phyloP scores from a whole-genome alignment of 2,888 invertebrate species.

The Ceratothoa steindachneri region DNA sequence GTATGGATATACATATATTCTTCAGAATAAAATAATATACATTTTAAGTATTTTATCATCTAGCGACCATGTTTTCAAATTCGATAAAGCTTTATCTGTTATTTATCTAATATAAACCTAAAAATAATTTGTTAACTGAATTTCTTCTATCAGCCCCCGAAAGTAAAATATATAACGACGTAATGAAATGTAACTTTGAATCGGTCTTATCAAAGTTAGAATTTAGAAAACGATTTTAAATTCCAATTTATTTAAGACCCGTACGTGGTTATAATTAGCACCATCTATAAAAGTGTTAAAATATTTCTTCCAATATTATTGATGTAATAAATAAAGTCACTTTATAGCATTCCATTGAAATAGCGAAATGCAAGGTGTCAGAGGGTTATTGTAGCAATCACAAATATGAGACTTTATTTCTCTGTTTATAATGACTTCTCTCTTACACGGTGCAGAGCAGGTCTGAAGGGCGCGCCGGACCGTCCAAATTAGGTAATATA shows the following conservation, averaged over 20 bases:
- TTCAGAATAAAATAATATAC: not conserved
- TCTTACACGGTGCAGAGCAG: constrained; percentile 7
- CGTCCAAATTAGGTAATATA: not conserved
- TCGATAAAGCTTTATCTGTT: not conserved
- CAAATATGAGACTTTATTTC: constrained; percentile 11
- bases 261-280: not conserved
- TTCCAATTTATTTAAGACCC: not conserved
- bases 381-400: constrained; percentile 5
- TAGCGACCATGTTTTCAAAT: not conserved
- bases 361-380: not conserved
- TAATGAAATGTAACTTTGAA: not conserved
- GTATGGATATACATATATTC: not conserved
- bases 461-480: not conserved
- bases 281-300: not conserved
- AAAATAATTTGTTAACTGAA: not conserved
- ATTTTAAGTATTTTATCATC: not conserved
- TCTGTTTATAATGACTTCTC: constrained; percentile 2
- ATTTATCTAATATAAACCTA: not conserved
- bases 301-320: not conserved
- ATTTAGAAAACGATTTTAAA: not conserved
- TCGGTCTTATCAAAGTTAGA: not conserved
- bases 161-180: not conserved
- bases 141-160: not conserved
- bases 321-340: not conserved
- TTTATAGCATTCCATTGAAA: not conserved